Base-by-base conservation (phyloP, 1,140 invertebrate species). In the Danaus plexippus region DNA sequence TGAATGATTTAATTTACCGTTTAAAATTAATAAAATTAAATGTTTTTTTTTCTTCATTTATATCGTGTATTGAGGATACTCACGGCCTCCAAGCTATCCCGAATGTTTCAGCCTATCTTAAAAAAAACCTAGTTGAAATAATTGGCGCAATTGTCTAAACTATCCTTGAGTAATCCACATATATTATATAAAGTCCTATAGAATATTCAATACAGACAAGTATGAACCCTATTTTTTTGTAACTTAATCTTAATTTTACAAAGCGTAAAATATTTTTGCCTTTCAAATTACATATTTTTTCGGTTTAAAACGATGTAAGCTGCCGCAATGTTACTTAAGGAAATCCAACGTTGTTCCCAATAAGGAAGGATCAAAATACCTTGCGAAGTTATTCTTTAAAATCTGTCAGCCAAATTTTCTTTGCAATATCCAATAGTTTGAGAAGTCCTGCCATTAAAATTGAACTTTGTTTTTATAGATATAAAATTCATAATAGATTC, bases 21-120 rank as follows among this genome's bases (percentile, higher is more conserved):
- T 49, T 42, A 13, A 52, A 15, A 47, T 43, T 43, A 52, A 52
- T 52, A 44, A 13, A 53, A 32, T 32, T 32, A 53, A 54, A 59
- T 48, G 47, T 18, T 44, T 41, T 58, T 52, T 52, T 40, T 40
- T 9, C n/a, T 15, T 15, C 40, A 61, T 52, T 56, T 22, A 44
- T 32, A 52, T 13, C 22, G 7, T 6, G 22, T 32, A 32, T 32
- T 5, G 4, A 32, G 22, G 13, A 55, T 47, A 55, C 41, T 46
- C 22, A n/a, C 45, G 11, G 8, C 47, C 41, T 47, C 12, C 44
- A 44, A 45, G 32, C 8, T 10, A 77, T 79, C 71, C 80, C 71
- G 68, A 85, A 85, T 79, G 84, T 84, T 85, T 80, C 77, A 77
- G 73, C 84, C 81, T 75, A 78, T 80, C 71, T 75, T 78, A 69